These are phyloP conservation scores for Drosophila baimaii DNA, from an alignment of 1,140 invertebrate genomes.

Conservation along the genomic window DNA sequence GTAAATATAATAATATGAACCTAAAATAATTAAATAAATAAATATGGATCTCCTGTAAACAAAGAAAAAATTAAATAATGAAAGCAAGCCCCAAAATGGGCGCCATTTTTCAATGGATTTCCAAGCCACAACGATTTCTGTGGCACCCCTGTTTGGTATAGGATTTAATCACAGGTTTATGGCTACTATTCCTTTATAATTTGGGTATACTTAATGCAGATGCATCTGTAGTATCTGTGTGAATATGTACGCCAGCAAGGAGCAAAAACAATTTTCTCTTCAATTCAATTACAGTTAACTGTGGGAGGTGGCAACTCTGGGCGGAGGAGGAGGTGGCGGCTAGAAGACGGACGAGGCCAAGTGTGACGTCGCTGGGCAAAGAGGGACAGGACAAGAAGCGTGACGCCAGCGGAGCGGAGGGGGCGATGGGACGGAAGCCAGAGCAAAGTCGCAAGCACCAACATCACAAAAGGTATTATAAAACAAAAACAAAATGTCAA, in stretches of 20 bases:
- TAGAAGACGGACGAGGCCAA: conserved; percentile 25
- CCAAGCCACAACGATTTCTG: not conserved
- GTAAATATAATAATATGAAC: no score
- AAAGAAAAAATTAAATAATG: accelerated
- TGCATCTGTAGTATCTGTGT: not conserved
- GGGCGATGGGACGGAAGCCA: not conserved
- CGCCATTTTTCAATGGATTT: not conserved
- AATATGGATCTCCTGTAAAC: no score
- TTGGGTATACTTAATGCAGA: conserved; percentile 17
- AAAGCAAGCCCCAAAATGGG: no score
- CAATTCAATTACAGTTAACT: conserved; percentile 82
- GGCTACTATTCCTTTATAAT: not conserved
- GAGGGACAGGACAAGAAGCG: not conserved
- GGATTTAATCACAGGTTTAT: not conserved
- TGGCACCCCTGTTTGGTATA: no score
- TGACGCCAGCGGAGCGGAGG: not conserved
- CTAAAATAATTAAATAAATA: no score
- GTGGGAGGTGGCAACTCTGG: conserved; percentile 34
- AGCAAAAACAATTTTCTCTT: conserved; percentile 36
- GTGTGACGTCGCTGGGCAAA: conserved; percentile 13
- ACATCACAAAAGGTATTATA: conserved; percentile 83
- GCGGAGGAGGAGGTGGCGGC: not conserved
- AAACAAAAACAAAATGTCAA: conserved; percentile 84
- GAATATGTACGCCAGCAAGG: conserved; percentile 4
- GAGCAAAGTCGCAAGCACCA: conserved; percentile 61